Evolutionary conservation across 1,140 invertebrate genomes (phyloP), one percentile per base, ranked within the genome.

Genomic region (Dolichoris vasculosae): DNA sequence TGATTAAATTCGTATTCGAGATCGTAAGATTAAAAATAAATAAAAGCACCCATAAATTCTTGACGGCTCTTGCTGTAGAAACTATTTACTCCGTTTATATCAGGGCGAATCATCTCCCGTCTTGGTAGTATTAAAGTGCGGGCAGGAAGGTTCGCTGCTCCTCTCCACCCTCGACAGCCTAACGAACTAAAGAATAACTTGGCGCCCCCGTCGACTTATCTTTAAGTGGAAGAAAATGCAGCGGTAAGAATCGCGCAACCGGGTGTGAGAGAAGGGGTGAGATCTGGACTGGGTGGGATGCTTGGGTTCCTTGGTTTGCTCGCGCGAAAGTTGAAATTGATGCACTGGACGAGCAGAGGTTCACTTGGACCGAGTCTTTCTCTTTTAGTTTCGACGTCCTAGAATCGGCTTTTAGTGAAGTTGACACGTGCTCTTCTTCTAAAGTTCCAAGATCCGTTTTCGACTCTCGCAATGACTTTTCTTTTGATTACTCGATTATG

Each of bases 101-200:
- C 79, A 17, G 8, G 6, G 69, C 9, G 32, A 55, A 30, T 35
- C 38, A 51, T 30, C 69, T 81, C 79, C 38, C 63, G 63, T 35
- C 35, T 38, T 23, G 17, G 20, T 35, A 20, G 9, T 23, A 40
- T 48, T 76, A 32, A 51, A 30, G 15, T 46, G 43, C n/a, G 3
- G 23, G 9, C 30, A 35, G 40, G 40, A 32, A 46, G 59, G 26
- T 69, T 51, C 30, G 46, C 79, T 82, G 69, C 81, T 63, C 30
- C 71, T 83, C 75, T 32, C 43, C 71, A 43, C 81, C 59, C 84
- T 51, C 64, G 46, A 40, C 73, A 82, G 89, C 86, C 89, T 93
- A 92, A 93, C 92, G 90, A 93, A 93, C 89, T 89, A 92, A 92
- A 91, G 90, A 91, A 91, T 90, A 92, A 93, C 90, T 93, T 90